Evolutionary conservation across 2,888 invertebrate species (phyloP), one percentile per base, ranked within the genome.

Genomic region (Himalopsyche japonica): DNA sequence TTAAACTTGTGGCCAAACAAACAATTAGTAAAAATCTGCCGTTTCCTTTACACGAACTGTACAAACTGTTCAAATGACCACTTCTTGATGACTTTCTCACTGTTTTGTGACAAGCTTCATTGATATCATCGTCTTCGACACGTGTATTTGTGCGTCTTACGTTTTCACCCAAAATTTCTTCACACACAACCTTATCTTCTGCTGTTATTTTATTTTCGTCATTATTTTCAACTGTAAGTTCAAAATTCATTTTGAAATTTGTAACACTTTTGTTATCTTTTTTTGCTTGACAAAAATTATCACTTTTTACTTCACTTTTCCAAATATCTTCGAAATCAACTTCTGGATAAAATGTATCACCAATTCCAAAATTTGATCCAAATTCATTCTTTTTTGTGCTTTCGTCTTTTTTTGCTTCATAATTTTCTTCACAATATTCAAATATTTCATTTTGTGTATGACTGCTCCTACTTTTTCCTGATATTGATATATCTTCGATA

Each of bases 1-100:
- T 34, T 10, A 84, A 37, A 57, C 70, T 80, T 27, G 79, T 27
- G 5, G 80, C 4, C 47, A 80, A 47, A 37, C 84, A 84, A 79
- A 82, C 48, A 79, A 20, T 48, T 30, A 79, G 64, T 27, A 79
- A 30, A 79, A 82, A 37, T 34, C 48, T 79, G 18, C 3, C n/a
- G 0, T 76, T 37, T 32, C 82, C 82, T n/a, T 30, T 49, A n/a
- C 70, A 43, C 4, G 24, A n/a, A 27, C 37, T 43, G 15, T 12
- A 79, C n/a, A 30, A 70, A 15, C 70, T 27, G 48, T 79, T 4
- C 37, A 48, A 79, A 49, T 18, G 4, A 30, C n/a, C 32, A 34
- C 49, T 12, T 15, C 49, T 48, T 49, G 30, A 10, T n/a, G 30
- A 18, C 10, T 7, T 79, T n/a, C 18, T 48, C 47, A 49, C 27